Percentiles rank a stretch among this genome's conserved stretches.
These are phyloP conservation scores for Craniophora ligustri DNA, from an alignment of 2,888 invertebrate genomes.

Conservation along the genomic window DNA sequence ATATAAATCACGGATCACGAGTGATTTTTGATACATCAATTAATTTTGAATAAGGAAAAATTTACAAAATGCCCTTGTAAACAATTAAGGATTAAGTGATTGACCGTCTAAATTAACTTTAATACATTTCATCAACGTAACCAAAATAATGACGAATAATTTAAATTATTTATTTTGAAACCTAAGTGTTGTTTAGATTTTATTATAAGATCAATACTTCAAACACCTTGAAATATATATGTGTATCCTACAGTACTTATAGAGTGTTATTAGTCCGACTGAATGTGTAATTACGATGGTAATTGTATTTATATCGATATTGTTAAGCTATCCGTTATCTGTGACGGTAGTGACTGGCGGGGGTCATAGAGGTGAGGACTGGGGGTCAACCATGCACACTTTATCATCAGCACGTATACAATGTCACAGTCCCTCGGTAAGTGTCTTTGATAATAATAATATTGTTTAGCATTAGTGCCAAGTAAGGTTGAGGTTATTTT, in stretches of 20 bases:
- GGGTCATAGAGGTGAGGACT: constrained; percentile 13
- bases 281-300: background rate
- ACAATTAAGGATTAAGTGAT: background rate
- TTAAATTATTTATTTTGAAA: background rate
- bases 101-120: constrained; percentile 5
- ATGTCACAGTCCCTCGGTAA: constrained; percentile 7
- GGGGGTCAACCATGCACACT: constrained; percentile 16
- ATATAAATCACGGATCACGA: too few species aligned
- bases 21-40: background rate
- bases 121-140: constrained; percentile 2
- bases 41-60: background rate
- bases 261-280: background rate
- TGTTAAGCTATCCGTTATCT: constrained; percentile 28
- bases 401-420: constrained; percentile 23
- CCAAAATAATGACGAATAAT: constrained; percentile 6
- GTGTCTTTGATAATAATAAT: constrained; percentile 1
- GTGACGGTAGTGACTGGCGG: constrained; percentile 16
- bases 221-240: background rate
- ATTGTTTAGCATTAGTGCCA: background rate
- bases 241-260: background rate
- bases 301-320: constrained; percentile 11
- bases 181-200: background rate
- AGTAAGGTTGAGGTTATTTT: too few species aligned
- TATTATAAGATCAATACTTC: constrained; percentile 6
- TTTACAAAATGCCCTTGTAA: background rate